Conservation (phyloP, 2,888 invertebrate genomes). For the Erebia palarica region DNA sequence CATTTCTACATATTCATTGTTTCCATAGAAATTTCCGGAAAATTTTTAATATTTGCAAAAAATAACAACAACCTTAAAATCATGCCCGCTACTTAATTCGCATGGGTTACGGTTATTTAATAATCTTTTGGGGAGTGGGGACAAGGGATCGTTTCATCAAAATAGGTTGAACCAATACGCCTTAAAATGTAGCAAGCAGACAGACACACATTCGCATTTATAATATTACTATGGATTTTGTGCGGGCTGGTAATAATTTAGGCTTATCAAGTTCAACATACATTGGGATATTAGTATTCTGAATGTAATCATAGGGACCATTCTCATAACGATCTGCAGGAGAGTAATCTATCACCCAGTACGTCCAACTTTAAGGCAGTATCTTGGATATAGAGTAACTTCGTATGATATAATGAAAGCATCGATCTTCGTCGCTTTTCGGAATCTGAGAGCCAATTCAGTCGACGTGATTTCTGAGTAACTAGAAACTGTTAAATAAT, state of each 20-base stretch:
- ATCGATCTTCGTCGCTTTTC: conserved; percentile 40
- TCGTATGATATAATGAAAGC: conserved; percentile 35
- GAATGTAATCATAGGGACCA: conserved; percentile 4
- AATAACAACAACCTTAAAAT: not conserved
- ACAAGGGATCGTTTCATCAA: too few species aligned
- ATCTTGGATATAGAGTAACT: conserved; percentile 35
- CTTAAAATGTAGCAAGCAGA: too few species aligned
- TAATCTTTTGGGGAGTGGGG: too few species aligned
- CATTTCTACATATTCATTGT: not conserved
- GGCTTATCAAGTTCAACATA: not conserved
- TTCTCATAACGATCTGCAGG: conserved; percentile 27
- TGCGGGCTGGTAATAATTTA: too few species aligned
- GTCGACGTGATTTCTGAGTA: conserved; percentile 27
- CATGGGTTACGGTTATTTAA: too few species aligned
- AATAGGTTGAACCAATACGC: too few species aligned
- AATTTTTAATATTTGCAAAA: not conserved
- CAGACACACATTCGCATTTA: not conserved
- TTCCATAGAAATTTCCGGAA: not conserved
- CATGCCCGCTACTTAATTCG: too few species aligned
- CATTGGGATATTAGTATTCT: conserved; percentile 16
- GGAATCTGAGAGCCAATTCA: conserved; percentile 40
- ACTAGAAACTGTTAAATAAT: conserved; percentile 31
- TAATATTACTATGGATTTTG: too few species aligned
- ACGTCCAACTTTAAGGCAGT: conserved; percentile 38
- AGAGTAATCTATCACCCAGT: conserved; percentile 37